These are phyloP conservation scores for Falco berigora DNA, from an alignment of 2,797 vertebrate species.

Conservation along the genomic window DNA sequence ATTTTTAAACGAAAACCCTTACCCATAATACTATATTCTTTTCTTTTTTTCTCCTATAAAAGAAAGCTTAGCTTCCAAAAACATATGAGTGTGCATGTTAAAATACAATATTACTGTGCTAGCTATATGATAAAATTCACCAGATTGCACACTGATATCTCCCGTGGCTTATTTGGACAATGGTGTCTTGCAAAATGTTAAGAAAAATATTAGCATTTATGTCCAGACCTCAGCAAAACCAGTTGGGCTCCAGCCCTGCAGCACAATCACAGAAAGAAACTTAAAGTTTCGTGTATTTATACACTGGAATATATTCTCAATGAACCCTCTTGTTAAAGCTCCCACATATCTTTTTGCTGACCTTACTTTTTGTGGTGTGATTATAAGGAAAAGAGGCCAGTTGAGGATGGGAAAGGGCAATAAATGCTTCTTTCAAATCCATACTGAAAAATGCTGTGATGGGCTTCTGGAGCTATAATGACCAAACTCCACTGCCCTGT, in stretches of 20 bases:
- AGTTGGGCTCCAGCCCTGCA: not conserved
- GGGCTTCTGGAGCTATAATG: not conserved
- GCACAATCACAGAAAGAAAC: not conserved
- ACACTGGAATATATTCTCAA: not conserved
- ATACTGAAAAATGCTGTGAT: not conserved
- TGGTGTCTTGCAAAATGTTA: not conserved
- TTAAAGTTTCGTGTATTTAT: not conserved
- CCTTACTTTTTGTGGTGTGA: not conserved
- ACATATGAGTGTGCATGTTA: not conserved
- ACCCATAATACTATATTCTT: not conserved
- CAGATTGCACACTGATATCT: conserved; percentile 12
- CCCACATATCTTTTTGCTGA: not conserved
- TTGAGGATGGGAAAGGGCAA: not conserved
- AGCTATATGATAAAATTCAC: not conserved
- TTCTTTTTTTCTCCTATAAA: not conserved
- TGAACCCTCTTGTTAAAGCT: not conserved
- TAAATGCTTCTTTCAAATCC: not conserved
- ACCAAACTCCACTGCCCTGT: not conserved
- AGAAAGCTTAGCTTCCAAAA: not conserved
- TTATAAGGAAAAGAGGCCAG: not conserved
- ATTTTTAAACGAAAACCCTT: not conserved
- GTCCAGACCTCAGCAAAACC: not conserved
- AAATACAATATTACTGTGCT: not conserved
- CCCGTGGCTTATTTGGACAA: conserved; percentile 23
- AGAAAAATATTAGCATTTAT: not conserved